Evolutionary conservation across 2,888 invertebrate species (phyloP).

Genomic region (Leucoptera coffeella): DNA sequence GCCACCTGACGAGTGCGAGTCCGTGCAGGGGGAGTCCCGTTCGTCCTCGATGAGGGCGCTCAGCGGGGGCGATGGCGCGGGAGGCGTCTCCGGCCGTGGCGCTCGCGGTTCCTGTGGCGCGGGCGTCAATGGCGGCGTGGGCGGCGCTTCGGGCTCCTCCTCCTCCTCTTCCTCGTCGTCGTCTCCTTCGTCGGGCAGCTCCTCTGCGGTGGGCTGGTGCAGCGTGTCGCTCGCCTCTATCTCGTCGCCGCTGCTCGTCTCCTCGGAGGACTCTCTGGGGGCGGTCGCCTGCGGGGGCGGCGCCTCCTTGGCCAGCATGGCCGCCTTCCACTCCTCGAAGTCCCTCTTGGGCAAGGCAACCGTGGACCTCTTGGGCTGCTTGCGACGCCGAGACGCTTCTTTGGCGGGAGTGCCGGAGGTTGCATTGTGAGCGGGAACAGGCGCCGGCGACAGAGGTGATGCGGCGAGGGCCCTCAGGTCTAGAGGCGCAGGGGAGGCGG

Average conservation of each 20-base stretch:
- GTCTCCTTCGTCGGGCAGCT: not conserved
- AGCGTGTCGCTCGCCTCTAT: too few relatives aligned
- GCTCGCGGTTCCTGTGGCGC: too few relatives aligned
- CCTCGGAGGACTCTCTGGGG: too few relatives aligned
- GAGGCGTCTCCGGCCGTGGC: constrained; percentile 32
- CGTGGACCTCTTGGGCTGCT: not conserved
- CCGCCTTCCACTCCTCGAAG: not conserved
- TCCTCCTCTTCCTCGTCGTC: not conserved
- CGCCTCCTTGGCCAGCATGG: not conserved
- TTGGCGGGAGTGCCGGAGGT: constrained; percentile 8
- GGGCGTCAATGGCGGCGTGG: too few relatives aligned
- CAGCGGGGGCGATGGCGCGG: constrained; percentile 16
- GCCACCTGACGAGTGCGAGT: constrained; percentile 2
- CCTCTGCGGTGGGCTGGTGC: too few relatives aligned
- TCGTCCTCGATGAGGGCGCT: constrained; percentile 12
- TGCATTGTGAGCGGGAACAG: constrained; percentile 3
- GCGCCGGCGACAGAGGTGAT: constrained; percentile 6
- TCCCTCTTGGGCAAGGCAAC: not conserved
- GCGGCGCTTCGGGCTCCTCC: constrained; percentile 12
- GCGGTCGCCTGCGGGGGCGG: not conserved
- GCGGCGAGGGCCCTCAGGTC: constrained; percentile 1
- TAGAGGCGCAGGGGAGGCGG: constrained; percentile 12
- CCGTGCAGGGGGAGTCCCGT: too few relatives aligned
- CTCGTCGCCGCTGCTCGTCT: too few relatives aligned
- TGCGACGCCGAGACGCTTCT: constrained; percentile 12